Conservation (phyloP, 2,113 vertebrate species). For the Varanus komodoensis region DNA sequence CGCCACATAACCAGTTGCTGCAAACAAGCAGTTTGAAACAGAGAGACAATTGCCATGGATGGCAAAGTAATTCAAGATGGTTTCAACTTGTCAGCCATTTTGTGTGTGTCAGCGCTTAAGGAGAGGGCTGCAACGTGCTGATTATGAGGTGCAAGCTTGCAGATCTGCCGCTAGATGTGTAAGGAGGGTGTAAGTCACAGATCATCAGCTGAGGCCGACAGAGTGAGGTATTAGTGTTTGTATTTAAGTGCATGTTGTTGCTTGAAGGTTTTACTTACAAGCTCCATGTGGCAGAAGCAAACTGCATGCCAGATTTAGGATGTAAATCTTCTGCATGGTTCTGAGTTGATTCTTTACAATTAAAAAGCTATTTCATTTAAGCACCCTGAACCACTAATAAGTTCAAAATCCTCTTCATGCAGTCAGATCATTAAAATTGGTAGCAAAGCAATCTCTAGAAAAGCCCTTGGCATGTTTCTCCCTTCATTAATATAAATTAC, state of each 20-base stretch:
- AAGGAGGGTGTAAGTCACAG: background rate
- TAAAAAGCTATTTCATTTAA: slow-evolving; percentile 47
- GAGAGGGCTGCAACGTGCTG: background rate
- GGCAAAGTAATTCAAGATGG: background rate
- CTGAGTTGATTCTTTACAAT: slow-evolving; percentile 31
- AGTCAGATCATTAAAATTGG: slow-evolving; percentile 63
- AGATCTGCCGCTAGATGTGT: background rate
- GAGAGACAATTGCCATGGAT: background rate
- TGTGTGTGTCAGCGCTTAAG: background rate
- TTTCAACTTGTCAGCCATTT: background rate
- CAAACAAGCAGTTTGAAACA: background rate
- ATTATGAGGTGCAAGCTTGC: background rate
- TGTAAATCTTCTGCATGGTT: background rate
- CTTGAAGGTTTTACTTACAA: accelerated
- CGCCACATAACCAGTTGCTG: background rate
- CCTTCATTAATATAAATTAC: slow-evolving; percentile 60
- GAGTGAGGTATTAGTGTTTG: background rate
- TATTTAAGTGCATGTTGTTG: accelerated
- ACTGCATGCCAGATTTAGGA: background rate
- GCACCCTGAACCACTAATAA: slow-evolving; percentile 43
- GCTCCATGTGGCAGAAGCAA: background rate
- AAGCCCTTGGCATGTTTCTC: slow-evolving; percentile 50
- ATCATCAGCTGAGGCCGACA: background rate
- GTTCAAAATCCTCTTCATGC: slow-evolving; percentile 50
- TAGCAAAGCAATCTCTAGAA: slow-evolving; percentile 47